Evolutionary conservation across 1,140 invertebrate genomes (phyloP), one percentile per base, ranked within the genome.

Genomic region (Cydia strobilella): DNA sequence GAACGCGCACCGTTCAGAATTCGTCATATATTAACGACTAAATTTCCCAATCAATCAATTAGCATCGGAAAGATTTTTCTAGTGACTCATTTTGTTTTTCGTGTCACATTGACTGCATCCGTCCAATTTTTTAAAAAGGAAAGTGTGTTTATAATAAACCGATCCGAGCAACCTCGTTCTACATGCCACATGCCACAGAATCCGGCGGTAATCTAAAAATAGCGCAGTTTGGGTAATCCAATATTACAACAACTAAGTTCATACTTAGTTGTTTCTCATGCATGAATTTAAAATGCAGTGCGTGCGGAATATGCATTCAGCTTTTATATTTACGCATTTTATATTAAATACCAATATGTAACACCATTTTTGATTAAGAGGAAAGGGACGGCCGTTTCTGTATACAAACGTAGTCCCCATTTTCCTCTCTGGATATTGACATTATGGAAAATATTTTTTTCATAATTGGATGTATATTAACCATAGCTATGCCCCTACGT

Each of bases 111-210:
- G n/a, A 20, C 54, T 59, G 54, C 20, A 10, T 2, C 10, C 54
- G 5, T 10, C 54, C 54, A 10, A 12, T 23, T 59, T 59, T 20
- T 59, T 59, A 10, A 18, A 59, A 59, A 59, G 54, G 20, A 23
- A 59, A 59, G 9, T 59, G 9, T 54, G 51, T 54, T 59, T 59
- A 59, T 59, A 23, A 10, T 59, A 54, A 59, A 59, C 54, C 54
- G 10, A 59, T 23, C 54, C 18, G 20, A 59, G 54, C 54, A 76
- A 75, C 81, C 82, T 85, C 78, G 78, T 80, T 82, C 82, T 79
- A 82, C 72, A 77, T 80, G 77, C 72, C 74, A 82, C 72, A 77
- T 80, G 77, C 72, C 74, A 54, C 77, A 78, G 66, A 74, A 76
- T 81, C 75, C 66, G 66, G 76, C 59, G 72, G 77, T 76, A 39